Evolutionary conservation across 2,797 vertebrate genomes (phyloP), one percentile per base, ranked within the genome.

Genomic region (Varecia variegata): DNA sequence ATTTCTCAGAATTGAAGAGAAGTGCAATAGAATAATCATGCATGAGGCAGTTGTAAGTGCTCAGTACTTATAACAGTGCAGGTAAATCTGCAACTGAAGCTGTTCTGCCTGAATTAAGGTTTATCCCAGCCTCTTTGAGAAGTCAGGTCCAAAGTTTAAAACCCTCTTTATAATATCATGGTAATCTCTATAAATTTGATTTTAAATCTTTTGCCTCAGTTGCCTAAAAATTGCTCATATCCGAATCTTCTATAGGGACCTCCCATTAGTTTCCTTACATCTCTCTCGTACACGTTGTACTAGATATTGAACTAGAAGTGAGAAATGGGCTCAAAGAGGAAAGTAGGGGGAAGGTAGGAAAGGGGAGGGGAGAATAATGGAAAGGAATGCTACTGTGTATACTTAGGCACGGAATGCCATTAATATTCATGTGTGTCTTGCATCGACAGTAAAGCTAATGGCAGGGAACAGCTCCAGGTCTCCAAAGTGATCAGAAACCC

Each of bases 1-100:
- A 94, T 21, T 71, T 82, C 83, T 92, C 83, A 45, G 90, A 87
- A 85, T 74, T 89, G 17, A 84, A 77, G 56, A 70, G 17, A 68
- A 50, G 35, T 25, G 17, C 54, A 79, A 70, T 47, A 91, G 50
- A 87, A 93, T 60, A 76, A 90, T 84, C 79, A 70, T 7, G 45
- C 60, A 70, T 7, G 65, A 90, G 95, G 43, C 38, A 62, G 62
- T 35, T 30, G 21, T 79, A 86, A 90, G 20, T 9, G 7, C 35
- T 71, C 7, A 17, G 12, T 76, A 77, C 50, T 67, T 17, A 4
- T 12, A 50, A 35, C 15, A 50, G 14, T 3, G 15, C 20, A 56
- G 71, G 65, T n/a, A 85, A 95, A 68, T 84, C 76, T 84, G 79
- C 67, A 93, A 40, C 40, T 27, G 65, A 60, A 93, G 32, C 60